Percentiles rank a stretch among this genome's conserved stretches.
phyloP scores from a whole-genome alignment of 1,140 invertebrate species.

The Sesamia nonagrioides region DNA sequence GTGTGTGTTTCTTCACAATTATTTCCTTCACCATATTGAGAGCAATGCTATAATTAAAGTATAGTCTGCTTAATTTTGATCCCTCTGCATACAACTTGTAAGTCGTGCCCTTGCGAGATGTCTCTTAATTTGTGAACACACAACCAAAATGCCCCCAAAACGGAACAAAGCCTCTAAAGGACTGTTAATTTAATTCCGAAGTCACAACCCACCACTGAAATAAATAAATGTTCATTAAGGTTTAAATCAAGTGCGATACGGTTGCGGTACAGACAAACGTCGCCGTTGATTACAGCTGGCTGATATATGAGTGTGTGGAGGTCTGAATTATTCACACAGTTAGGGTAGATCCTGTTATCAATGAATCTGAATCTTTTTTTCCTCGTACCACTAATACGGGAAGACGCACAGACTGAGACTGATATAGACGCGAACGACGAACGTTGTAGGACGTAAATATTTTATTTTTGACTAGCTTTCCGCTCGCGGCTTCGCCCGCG shows the following conservation, averaged over 20 bases:
- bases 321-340: slow-evolving; percentile 20
- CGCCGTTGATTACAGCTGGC: background rate
- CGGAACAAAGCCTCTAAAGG: background rate
- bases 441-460: background rate
- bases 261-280: background rate
- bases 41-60: no score
- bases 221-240: slow-evolving; percentile 30
- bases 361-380: slow-evolving; percentile 16
- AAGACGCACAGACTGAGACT: background rate
- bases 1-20: no score
- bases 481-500: no score
- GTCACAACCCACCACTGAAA: background rate
- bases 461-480: no score
- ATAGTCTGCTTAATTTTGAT: no score
- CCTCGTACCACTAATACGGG: background rate
- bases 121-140: background rate
- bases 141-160: background rate
- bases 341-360: background rate
- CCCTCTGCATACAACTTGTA: no score
- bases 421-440: background rate
- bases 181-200: slow-evolving; percentile 11
- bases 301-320: slow-evolving; percentile 5
- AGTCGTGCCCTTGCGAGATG: no score
- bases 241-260: slow-evolving; percentile 20
- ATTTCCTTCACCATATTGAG: no score